Evolutionary conservation across 2,113 vertebrate genomes (phyloP).

Genomic region (Mormyrus iriodes): DNA sequence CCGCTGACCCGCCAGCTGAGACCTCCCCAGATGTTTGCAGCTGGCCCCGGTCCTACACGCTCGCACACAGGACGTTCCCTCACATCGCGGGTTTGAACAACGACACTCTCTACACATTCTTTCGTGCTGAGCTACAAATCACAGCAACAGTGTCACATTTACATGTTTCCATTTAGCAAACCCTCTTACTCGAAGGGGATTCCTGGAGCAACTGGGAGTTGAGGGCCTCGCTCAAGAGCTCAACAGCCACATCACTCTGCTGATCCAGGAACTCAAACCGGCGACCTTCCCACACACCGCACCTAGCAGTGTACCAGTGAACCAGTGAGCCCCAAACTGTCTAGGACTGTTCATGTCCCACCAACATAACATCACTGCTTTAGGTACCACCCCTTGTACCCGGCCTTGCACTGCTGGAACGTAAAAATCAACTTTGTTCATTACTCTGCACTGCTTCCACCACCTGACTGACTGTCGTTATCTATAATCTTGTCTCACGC

Average conservation of each 20-base stretch:
- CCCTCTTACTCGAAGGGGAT: background rate
- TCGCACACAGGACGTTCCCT: background rate
- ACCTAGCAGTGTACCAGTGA: background rate
- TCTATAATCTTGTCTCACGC: background rate
- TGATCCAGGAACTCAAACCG: background rate
- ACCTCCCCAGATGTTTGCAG: background rate
- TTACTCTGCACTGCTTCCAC: background rate
- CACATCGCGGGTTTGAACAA: background rate
- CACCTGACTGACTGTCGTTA: background rate
- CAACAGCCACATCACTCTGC: background rate
- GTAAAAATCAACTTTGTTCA: background rate
- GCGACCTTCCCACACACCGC: background rate
- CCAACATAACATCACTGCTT: background rate
- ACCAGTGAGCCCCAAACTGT: background rate
- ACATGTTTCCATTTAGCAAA: background rate
- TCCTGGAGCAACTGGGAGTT: too few relatives aligned
- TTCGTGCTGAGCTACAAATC: background rate
- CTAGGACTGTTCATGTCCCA: background rate
- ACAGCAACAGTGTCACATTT: background rate
- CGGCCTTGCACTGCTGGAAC: background rate
- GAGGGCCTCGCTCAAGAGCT: background rate
- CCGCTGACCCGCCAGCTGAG: background rate
- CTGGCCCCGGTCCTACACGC: background rate
- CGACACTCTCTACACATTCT: background rate
- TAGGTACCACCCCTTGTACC: background rate